Base-by-base conservation (phyloP, 2,888 invertebrate genomes). In the Polydesmus complanatus region DNA sequence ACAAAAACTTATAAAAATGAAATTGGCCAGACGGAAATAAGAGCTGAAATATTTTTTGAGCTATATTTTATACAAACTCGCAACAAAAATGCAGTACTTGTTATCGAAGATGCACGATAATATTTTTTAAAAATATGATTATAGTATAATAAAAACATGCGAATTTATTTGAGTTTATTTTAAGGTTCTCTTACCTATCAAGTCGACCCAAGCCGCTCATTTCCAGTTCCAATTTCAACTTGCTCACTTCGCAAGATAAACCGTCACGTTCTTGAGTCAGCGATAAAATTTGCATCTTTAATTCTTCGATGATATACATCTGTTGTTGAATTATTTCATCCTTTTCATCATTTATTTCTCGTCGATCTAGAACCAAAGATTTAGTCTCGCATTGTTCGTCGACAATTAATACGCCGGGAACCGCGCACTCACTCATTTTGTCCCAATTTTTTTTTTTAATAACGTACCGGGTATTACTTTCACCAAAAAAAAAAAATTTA, bases 241-340 rank as follows among this genome's bases (percentile, higher is more conserved):
- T 67, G 55, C 66, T 67, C 37, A 66, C 64, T 58, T 67, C 67
- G 58, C 67, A 67, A 18, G 66, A 61, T 3, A 67, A 48, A 8
- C 60, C 62, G 61, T 67, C 66, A 27, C 64, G 64, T 51, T 67
- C 67, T 53, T 65, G 64, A 50, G 62, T 64, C 26, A 67, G 48
- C 21, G 60, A 57, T 37, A 50, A 21, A 21, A 60, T 48, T 54
- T 58, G 48, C n/a, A 37, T 49, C 47, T 58, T 61, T 58, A 63
- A 25, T 19, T 54, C 51, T 21, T 56, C 58, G 22, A 63, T 61
- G 27, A 61, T 54, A 19, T n/a, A 19, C 19, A 58, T 55, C 27
- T 63, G 63, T 54, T 55, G 48, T 54, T 47, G 21, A 26, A 63
- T 58, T 37, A 63, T 51, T 50, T 57, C 26, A 25, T 63, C 63